Conservation (phyloP, 1,140 invertebrate species). For the Drosophila hydei region DNA sequence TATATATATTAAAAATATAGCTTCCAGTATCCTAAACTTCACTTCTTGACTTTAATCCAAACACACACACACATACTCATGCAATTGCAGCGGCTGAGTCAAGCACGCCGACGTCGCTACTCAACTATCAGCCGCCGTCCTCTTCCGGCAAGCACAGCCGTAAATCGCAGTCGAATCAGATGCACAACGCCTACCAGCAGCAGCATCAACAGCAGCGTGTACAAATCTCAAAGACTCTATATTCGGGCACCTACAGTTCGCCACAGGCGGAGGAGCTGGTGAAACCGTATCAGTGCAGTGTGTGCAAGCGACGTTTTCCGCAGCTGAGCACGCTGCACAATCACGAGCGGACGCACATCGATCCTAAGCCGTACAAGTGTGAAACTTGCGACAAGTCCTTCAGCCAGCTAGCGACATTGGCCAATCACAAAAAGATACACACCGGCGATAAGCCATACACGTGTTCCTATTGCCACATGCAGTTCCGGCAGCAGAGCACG, state of each 20-base stretch:
- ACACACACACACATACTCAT: not conserved
- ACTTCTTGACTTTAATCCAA: slow-evolving; percentile 6
- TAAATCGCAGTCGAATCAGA: slow-evolving; percentile 65
- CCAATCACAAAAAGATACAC: slow-evolving; percentile 83
- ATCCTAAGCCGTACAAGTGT: slow-evolving; percentile 83
- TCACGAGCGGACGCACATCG: slow-evolving; percentile 83
- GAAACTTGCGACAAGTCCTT: slow-evolving; percentile 82
- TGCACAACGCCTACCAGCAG: slow-evolving; percentile 74
- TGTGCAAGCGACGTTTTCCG: slow-evolving; percentile 82
- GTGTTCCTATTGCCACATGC: slow-evolving; percentile 81
- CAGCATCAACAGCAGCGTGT: slow-evolving; percentile 73
- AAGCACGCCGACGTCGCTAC: slow-evolving; percentile 73
- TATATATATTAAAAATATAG: not conserved
- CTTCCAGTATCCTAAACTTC: not conserved
- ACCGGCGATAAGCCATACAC: slow-evolving; percentile 83
- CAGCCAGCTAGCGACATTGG: slow-evolving; percentile 76
- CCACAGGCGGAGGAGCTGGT: slow-evolving; percentile 81
- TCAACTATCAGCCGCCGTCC: slow-evolving; percentile 77
- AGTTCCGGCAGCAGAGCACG: slow-evolving; percentile 82
- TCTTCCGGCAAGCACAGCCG: slow-evolving; percentile 59
- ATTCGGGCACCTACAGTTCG: slow-evolving; percentile 78
- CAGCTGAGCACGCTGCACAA: slow-evolving; percentile 82
- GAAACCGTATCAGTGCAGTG: slow-evolving; percentile 83
- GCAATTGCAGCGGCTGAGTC: slow-evolving; percentile 64
- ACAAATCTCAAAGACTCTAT: slow-evolving; percentile 81